Evolutionary conservation across 1,140 invertebrate species (phyloP), one percentile per base, ranked within the genome.

Genomic region (Drosophila prosaltans): DNA sequence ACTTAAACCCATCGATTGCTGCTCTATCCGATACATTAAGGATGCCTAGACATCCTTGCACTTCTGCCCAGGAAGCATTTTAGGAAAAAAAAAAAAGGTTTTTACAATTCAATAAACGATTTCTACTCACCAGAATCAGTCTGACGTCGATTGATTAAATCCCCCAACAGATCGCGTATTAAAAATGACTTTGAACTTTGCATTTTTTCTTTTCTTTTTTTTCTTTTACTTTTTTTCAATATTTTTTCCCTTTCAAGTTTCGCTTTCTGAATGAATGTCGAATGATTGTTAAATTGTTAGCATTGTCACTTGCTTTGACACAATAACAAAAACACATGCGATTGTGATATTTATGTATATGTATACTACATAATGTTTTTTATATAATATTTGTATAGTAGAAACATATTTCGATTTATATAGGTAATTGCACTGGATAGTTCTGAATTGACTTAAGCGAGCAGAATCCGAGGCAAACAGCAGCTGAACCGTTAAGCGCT

Each of bases 161-260:
- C 96, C 1, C 96, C 95, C 11, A 96, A 93, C 16, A 96, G 93
- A 92, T 96, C 96, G 75, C 95, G 94, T 69, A 96, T 96, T 11
- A 96, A 91, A 91, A 96, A 96, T 2, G 96, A 96, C 85, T 96
- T 96, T 72, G 95, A 95, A 72, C 93, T 94, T 92, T 96, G 95
- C 92, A 96, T 95, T 91, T 95, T 95, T 93, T 94, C 93, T 21
- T 43, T 39, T 59, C 32, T 36, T 58, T 65, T 8, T 6, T 63
- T 75, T 63, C 28, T 39, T 66, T 63, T 16, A 16, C 16, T 40
- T 26, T 64, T 36, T 36, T 48, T 26, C 6, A 32, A 48, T 68
- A 43, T 36, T 43, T 51, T 48, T 3, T 48, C 8, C 2, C 5
- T 7, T 8, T 16, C 16, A 16, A 16, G 16, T 16, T 16, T 16